Percentiles rank a stretch among this genome's conserved stretches.
Evolutionary conservation across 1,140 invertebrate genomes (phyloP).

Genomic region (Megathymus violae): DNA sequence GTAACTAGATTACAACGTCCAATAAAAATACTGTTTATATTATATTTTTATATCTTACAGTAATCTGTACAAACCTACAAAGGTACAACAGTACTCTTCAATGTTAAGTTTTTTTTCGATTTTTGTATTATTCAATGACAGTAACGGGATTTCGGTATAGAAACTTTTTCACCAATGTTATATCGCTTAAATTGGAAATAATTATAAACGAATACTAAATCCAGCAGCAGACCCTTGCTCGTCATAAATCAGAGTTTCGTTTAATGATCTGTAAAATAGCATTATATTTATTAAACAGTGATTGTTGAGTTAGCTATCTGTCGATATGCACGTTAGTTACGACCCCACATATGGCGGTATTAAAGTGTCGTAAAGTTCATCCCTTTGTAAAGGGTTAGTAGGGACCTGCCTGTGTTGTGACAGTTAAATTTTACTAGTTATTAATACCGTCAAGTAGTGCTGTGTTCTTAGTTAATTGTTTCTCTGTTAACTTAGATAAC

Average conservation of each 20-base stretch:
- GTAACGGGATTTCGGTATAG: too few species aligned
- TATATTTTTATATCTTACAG: too few species aligned
- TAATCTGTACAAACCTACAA: too few species aligned
- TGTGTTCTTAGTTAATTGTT: too few species aligned
- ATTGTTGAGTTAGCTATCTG: slow-evolving; percentile 30
- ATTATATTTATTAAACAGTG: slow-evolving; percentile 38
- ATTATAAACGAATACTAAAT: not conserved
- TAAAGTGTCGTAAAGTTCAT: slow-evolving; percentile 42
- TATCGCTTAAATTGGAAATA: not conserved
- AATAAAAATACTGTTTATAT: too few species aligned
- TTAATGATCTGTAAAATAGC: slow-evolving; percentile 40
- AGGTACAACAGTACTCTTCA: too few species aligned
- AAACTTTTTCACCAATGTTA: too few species aligned
- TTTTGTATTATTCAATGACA: too few species aligned
- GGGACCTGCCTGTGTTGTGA: slow-evolving; percentile 9
- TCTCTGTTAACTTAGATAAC: too few species aligned
- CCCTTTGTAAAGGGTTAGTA: slow-evolving; percentile 22
- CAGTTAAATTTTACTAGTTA: slow-evolving; percentile 4
- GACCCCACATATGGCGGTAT: slow-evolving; percentile 48
- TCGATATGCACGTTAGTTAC: slow-evolving; percentile 43
- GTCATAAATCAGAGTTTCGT: slow-evolving; percentile 31
- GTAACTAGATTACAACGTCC: too few species aligned
- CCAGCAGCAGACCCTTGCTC: not conserved
- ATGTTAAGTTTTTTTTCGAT: too few species aligned
- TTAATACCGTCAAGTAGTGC: not conserved